Evolutionary conservation across 2,113 vertebrate genomes (phyloP), one percentile per base, ranked within the genome.

Genomic region (Micronycteris hirsuta): DNA sequence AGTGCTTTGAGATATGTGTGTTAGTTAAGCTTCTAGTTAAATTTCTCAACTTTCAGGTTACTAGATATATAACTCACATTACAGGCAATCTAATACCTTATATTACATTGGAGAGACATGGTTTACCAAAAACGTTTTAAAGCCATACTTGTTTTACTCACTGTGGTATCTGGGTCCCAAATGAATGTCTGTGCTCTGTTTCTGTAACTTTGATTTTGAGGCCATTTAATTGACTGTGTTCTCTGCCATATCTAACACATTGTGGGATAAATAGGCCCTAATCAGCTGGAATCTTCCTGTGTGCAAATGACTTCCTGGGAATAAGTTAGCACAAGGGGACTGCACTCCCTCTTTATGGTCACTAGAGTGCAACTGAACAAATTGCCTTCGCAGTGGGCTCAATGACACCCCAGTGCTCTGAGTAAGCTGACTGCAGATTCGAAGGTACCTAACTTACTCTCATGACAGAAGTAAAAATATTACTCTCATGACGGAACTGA

Each of bases 271-370:
- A 94, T 92, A 67, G n/a, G 10, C 54, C 92, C 33, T 92, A 71
- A 94, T 91, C 77, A 88, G 45, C 24, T 70, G 54, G 96, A 87
- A 87, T 90, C 81, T 95, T 92, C 73, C 38, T 86, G 73, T 49
- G 86, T 94, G 63, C 47, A 93, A 96, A 97, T 96, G 90, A 92
- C 78, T 97, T 96, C 85, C 92, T 73, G 61, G 71, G 83, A 95
- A 89, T 94, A 92, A 96, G 76, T 89, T 83, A 95, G 45, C 73
- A 63, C 93, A n/a, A 22, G 45, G 88, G 81, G 91, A 82, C 61
- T 67, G 5, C 7, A 38, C 9, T 86, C 1, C 10, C 54, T 96
- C 67, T 94, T 93, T 76, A 73, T 89, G 81, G 28, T 97, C 91
- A 68, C 91, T 80, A 38, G 94, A 67, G 85, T 61, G 38, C 31